Conservation (phyloP, 2,888 invertebrate species). For the Xestobium rufovillosum region DNA sequence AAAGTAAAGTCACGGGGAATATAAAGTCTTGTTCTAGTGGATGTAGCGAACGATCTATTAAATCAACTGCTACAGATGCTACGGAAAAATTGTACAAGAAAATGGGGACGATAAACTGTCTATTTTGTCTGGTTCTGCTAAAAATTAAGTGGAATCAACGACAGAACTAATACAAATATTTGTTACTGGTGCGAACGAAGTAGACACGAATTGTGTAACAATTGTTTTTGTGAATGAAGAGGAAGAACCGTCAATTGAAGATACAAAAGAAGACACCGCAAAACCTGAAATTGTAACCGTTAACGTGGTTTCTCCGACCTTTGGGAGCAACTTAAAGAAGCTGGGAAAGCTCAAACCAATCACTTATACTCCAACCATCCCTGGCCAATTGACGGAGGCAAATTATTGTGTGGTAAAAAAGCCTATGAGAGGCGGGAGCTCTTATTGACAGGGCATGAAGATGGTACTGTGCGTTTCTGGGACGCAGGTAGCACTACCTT, state of each 20-base stretch:
- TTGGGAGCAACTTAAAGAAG: slow-evolving; percentile 49
- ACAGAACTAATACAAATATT: slow-evolving; percentile 31
- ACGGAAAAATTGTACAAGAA: too few species aligned
- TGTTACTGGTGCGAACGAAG: too few species aligned
- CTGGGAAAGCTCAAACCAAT: slow-evolving; percentile 45
- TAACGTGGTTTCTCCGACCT: too few species aligned
- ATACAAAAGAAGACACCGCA: too few species aligned
- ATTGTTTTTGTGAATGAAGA: slow-evolving; percentile 72
- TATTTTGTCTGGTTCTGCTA: too few species aligned
- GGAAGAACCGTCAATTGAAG: too few species aligned
- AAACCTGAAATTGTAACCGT: too few species aligned
- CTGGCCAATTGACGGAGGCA: slow-evolving; percentile 88
- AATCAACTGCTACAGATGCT: slow-evolving; percentile 41
- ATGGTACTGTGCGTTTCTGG: slow-evolving; percentile 95
- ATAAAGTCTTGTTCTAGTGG: slow-evolving; percentile 42
- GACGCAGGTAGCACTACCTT: slow-evolving; percentile 79
- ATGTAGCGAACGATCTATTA: slow-evolving; percentile 52
- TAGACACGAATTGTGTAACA: slow-evolving; percentile 61
- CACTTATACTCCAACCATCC: slow-evolving; percentile 57
- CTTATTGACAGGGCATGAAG: slow-evolving; percentile 80
- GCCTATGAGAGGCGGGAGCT: slow-evolving; percentile 47
- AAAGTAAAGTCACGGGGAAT: slow-evolving; percentile 24
- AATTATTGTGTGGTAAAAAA: slow-evolving; percentile 48
- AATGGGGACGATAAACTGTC: too few species aligned
- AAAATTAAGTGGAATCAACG: slow-evolving; percentile 43